These are phyloP conservation scores for Eumerus sabulonum DNA, from an alignment of 2,888 invertebrate species.

Conservation along the genomic window DNA sequence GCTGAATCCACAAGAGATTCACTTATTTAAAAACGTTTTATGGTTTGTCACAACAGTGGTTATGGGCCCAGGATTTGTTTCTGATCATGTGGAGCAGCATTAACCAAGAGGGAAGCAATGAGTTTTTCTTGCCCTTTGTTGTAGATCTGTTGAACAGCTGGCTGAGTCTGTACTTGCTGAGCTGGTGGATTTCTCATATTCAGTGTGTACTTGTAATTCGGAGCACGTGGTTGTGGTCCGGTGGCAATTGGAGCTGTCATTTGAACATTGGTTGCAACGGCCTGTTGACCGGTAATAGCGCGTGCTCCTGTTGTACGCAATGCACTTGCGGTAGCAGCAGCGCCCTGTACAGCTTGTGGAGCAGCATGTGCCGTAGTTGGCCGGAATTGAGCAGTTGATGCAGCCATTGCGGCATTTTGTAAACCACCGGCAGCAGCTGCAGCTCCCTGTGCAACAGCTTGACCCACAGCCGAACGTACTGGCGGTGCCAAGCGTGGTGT, in stretches of 20 bases:
- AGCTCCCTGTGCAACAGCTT: slow-evolving; percentile 78
- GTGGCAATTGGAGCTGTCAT: slow-evolving; percentile 86
- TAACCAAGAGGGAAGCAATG: slow-evolving; percentile 97
- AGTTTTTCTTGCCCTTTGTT: slow-evolving; percentile 94
- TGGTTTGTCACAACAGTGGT: no score
- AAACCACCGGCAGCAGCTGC: slow-evolving; percentile 84
- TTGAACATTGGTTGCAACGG: slow-evolving; percentile 84
- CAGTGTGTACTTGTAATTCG: slow-evolving; percentile 93
- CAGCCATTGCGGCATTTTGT: slow-evolving; percentile 84
- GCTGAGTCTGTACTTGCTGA: slow-evolving; percentile 78
- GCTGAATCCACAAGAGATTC: no score
- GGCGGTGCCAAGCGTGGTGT: slow-evolving; percentile 94
- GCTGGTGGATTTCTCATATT: slow-evolving; percentile 93
- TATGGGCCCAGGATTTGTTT: slow-evolving; percentile 99
- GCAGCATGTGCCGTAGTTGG: slow-evolving; percentile 80
- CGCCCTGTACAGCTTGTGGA: slow-evolving; percentile 81
- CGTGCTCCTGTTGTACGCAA: slow-evolving; percentile 88
- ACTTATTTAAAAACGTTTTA: no score
- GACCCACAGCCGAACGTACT: slow-evolving; percentile 86
- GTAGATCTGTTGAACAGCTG: slow-evolving; percentile 90
- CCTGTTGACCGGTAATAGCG: slow-evolving; percentile 93
- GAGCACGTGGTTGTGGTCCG: slow-evolving; percentile 84
- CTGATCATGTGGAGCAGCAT: slow-evolving; percentile 97
- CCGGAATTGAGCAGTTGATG: slow-evolving; percentile 80
- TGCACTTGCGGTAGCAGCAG: slow-evolving; percentile 82